Conservation (phyloP, 2,797 vertebrate genomes). For the Leptoclinus maculatus region DNA sequence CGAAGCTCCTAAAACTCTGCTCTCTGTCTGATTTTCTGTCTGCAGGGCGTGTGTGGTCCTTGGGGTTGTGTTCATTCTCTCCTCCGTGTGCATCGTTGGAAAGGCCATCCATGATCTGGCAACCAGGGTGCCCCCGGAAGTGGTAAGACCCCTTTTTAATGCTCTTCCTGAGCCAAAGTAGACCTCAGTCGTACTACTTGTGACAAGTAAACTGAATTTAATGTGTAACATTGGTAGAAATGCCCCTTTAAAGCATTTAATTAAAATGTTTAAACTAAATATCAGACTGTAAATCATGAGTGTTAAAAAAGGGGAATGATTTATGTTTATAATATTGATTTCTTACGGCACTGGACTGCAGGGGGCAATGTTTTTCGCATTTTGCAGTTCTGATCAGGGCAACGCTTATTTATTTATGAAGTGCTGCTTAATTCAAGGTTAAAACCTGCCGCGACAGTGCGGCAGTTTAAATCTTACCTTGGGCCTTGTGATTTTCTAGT, state of each 20-base stretch:
- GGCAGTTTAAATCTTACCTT: neutral
- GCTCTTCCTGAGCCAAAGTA: neutral
- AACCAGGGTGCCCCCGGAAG: constrained; percentile 92
- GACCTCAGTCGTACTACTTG: too few species aligned
- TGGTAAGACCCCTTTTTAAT: constrained; percentile 85
- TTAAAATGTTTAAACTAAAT: neutral
- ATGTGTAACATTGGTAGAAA: neutral
- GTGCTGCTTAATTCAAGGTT: constrained; percentile 10
- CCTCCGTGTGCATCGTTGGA: constrained; percentile 94
- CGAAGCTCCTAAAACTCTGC: neutral
- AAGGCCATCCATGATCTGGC: constrained; percentile 97
- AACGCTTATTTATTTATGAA: neutral
- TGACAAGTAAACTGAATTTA: neutral
- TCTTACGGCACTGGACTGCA: neutral
- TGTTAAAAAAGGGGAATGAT: neutral
- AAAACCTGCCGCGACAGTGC: neutral
- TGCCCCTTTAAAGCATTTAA: neutral
- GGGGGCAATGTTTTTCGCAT: neutral
- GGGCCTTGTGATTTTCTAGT: neutral
- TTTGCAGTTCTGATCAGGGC: neutral
- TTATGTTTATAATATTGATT: neutral
- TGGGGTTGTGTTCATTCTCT: constrained; percentile 93
- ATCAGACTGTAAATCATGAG: neutral
- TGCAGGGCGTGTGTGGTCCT: constrained; percentile 95
- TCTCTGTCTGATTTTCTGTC: constrained; percentile 33